A percentile compares a stretch with the other conserved stretches of the same genome.
Evolutionary conservation across 2,113 vertebrate species (phyloP).

Genomic region (Emydocephalus ijimae): DNA sequence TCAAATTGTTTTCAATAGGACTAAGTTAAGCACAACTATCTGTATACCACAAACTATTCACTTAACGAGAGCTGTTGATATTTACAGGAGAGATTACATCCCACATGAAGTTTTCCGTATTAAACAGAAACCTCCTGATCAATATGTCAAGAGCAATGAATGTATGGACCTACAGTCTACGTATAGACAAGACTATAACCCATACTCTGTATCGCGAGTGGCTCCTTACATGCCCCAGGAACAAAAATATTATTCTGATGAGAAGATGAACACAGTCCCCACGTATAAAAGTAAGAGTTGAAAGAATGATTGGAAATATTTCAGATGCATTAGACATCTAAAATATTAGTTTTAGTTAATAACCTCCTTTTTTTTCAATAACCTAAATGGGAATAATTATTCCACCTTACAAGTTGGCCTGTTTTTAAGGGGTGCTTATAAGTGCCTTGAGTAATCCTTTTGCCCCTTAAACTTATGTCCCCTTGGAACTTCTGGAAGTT

Average conservation of each 20-base stretch:
- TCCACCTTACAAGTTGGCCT: background rate
- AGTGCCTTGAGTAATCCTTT: background rate
- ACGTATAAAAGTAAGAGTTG: constrained; percentile 62
- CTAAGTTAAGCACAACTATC: background rate
- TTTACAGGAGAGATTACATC: constrained; percentile 61
- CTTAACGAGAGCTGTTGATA: constrained; percentile 10
- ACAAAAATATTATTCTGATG: background rate
- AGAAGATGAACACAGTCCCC: constrained; percentile 56
- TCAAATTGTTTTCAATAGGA: background rate
- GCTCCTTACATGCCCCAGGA: constrained; percentile 40
- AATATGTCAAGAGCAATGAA: constrained; percentile 37
- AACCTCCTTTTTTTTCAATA: background rate
- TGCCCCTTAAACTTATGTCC: background rate
- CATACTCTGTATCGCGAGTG: constrained; percentile 17
- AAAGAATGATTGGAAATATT: background rate
- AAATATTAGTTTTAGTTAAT: no score
- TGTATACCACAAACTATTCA: background rate
- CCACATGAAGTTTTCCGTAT: constrained; percentile 46
- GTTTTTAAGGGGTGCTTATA: background rate
- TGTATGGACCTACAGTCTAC: constrained; percentile 62
- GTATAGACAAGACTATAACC: constrained; percentile 61
- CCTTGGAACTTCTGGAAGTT: background rate
- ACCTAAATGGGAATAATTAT: background rate
- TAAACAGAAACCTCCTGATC: constrained; percentile 34
- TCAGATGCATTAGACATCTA: background rate